Conservation (phyloP, 2,113 vertebrate species). For the Accipiter virgatus region DNA sequence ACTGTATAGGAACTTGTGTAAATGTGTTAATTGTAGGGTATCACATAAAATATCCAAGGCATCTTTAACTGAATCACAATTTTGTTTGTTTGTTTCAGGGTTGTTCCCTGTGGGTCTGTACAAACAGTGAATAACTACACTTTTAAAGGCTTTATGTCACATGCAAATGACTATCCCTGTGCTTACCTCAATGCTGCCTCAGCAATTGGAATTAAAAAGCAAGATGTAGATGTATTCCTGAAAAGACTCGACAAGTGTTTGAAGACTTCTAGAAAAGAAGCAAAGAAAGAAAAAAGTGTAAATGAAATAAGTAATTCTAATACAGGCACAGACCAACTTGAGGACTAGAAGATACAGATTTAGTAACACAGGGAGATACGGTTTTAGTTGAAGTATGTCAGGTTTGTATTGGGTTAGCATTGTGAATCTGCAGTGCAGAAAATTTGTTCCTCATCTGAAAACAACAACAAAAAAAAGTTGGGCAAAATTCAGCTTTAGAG, state of each 20-base stretch:
- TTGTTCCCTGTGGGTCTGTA: slow-evolving; percentile 83
- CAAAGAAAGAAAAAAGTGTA: slow-evolving; percentile 24
- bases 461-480: background rate
- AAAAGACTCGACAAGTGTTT: slow-evolving; percentile 94
- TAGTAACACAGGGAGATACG: background rate
- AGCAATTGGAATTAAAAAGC: slow-evolving; percentile 87
- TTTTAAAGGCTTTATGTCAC: slow-evolving; percentile 94
- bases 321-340: background rate
- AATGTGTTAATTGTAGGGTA: background rate
- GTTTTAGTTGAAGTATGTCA: background rate
- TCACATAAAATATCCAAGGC: background rate
- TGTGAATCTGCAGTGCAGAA: background rate
- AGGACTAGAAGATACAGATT: slow-evolving; percentile 11
- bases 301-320: background rate
- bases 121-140: slow-evolving; percentile 87
- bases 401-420: background rate
- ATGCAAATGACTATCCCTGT: slow-evolving; percentile 84
- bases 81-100: slow-evolving; percentile 77
- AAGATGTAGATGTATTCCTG: slow-evolving; percentile 89
- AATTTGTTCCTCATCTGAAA: background rate
- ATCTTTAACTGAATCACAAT: background rate
- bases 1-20: background rate
- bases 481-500: background rate
- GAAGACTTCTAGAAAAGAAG: slow-evolving; percentile 75
- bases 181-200: slow-evolving; percentile 96